Percentiles rank a stretch among this genome's conserved stretches.
Conservation (phyloP, 2,888 invertebrate genomes). For the Fissipunctia ypsillon region DNA sequence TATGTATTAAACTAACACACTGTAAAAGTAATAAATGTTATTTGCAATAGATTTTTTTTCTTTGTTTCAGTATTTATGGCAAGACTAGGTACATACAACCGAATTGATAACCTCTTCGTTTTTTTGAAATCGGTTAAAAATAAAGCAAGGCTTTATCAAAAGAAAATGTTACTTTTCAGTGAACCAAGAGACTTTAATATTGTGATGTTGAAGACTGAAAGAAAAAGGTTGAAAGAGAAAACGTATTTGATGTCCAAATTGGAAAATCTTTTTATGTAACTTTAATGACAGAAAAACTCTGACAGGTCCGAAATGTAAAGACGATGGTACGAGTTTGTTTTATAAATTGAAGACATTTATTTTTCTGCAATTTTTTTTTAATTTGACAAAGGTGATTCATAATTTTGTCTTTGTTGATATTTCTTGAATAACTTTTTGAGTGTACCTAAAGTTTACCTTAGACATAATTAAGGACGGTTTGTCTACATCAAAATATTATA, state of each 20-base stretch:
- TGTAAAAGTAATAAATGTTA: no score
- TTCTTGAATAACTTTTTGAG: constrained; percentile 5
- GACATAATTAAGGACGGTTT: neutral
- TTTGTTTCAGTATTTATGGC: no score
- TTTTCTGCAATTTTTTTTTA: neutral
- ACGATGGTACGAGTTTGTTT: constrained; percentile 10
- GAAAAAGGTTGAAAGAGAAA: constrained; percentile 15
- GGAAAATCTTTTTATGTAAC: constrained; percentile 30
- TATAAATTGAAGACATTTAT: constrained; percentile 12
- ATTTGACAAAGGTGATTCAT: neutral
- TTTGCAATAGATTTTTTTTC: no score
- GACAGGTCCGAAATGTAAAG: constrained; percentile 11
- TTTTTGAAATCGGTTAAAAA: no score
- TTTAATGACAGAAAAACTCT: constrained; percentile 40
- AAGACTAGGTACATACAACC: no score
- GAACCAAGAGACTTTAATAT: constrained; percentile 40
- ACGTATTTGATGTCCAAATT: constrained; percentile 29
- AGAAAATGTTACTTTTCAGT: constrained; percentile 23
- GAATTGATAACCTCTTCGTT: no score
- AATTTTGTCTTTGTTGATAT: neutral
- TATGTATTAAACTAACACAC: no score
- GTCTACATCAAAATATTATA: neutral
- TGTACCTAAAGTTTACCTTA: neutral
- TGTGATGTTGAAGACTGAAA: constrained; percentile 6
- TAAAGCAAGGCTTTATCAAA: constrained; percentile 11